Evolutionary conservation across 2,113 vertebrate genomes (phyloP).

Genomic region (Chloropsis hardwickii): DNA sequence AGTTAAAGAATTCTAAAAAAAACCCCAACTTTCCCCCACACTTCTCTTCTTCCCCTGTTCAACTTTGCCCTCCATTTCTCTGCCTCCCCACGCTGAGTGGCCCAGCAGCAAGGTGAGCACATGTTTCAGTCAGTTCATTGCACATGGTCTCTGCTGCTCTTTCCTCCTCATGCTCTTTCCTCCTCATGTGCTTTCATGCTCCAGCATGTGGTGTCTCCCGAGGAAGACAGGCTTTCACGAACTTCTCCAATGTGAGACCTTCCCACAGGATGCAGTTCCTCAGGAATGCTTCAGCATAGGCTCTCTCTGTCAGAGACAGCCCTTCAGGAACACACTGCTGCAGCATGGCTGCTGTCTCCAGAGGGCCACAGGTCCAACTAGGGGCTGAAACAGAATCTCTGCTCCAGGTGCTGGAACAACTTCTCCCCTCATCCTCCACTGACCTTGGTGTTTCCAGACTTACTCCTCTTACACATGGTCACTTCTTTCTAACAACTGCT

Average conservation of each 20-base stretch:
- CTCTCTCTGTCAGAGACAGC: not conserved
- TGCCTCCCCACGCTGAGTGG: fast-evolving
- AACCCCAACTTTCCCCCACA: fast-evolving
- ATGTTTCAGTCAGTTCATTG: not conserved
- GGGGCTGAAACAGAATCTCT: not conserved
- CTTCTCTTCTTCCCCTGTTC: not conserved
- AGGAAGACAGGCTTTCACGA: fast-evolving
- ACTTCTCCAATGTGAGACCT: not conserved
- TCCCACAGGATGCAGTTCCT: not conserved
- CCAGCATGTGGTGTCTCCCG: not conserved
- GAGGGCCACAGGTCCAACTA: fast-evolving
- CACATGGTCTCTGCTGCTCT: fast-evolving
- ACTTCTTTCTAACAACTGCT: not conserved
- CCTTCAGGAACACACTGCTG: not conserved
- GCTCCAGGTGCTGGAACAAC: not conserved
- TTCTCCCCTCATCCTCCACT: not conserved
- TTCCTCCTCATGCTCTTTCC: not conserved
- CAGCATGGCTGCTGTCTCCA: not conserved
- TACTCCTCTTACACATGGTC: not conserved
- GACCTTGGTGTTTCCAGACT: not conserved
- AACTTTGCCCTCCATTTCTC: not conserved
- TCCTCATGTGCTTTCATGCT: fast-evolving
- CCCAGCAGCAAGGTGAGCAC: not conserved
- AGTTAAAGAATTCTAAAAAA: not conserved
- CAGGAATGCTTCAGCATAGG: not conserved